Evolutionary conservation across 1,140 invertebrate genomes (phyloP).

Genomic region (Bathynomus jamesi): DNA sequence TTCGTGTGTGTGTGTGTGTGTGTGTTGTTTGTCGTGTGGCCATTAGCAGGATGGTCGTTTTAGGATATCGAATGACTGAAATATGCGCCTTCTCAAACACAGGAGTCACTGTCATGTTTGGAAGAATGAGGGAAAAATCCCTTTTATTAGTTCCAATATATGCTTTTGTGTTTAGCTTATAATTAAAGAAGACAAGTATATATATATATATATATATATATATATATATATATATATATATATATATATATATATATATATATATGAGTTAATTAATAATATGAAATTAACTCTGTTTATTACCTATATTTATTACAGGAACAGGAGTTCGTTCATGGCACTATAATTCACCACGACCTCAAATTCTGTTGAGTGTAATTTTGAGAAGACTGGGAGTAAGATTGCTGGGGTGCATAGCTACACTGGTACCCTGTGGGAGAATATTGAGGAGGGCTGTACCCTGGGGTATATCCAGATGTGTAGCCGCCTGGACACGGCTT

Average conservation of each 20-base stretch:
- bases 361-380: background rate
- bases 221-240: background rate
- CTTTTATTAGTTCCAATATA: background rate
- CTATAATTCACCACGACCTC: background rate
- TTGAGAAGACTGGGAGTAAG: no score
- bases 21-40: background rate
- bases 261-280: background rate
- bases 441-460: background rate
- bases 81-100: background rate
- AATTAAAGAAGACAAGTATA: background rate
- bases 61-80: background rate
- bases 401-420: no score
- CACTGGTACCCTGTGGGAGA: background rate
- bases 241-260: background rate
- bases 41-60: background rate
- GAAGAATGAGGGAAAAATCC: background rate
- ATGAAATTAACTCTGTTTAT: background rate
- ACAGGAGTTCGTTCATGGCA: background rate
- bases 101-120: background rate
- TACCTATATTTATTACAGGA: background rate
- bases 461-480: background rate
- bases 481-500: constrained; percentile 3
- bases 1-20: background rate
- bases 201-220: background rate
- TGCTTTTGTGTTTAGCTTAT: background rate